Conservation (phyloP, 2,888 invertebrate genomes). For the Cheilosia pagana region DNA sequence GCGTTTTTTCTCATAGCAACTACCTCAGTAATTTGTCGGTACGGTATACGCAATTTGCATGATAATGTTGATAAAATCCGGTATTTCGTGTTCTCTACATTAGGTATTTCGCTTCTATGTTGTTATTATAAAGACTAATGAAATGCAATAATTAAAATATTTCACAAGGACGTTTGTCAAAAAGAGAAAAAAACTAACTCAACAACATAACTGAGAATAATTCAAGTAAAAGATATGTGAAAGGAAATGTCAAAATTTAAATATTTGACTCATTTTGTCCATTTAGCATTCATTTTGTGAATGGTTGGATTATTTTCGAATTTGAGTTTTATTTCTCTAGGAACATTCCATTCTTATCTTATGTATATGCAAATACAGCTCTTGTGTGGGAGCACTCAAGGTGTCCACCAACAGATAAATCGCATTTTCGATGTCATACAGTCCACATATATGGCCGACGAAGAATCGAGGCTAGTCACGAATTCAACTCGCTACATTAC, state of each 20-base stretch:
- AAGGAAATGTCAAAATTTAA: conserved; percentile 36
- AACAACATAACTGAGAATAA: not conserved
- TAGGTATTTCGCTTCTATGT: not conserved
- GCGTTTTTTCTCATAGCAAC: too few relatives aligned
- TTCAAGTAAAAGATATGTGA: conserved; percentile 5
- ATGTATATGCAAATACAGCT: conserved; percentile 8
- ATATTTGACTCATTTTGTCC: conserved; percentile 13
- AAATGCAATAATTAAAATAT: not conserved
- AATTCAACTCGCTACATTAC: conserved; percentile 34
- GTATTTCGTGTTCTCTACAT: too few relatives aligned
- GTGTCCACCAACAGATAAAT: conserved; percentile 36
- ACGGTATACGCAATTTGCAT: too few relatives aligned
- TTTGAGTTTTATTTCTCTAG: not conserved
- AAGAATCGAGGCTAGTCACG: conserved; percentile 58
- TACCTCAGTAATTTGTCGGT: too few relatives aligned
- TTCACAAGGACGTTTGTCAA: conserved; percentile 3
- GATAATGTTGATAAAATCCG: too few relatives aligned
- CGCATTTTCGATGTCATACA: conserved; percentile 34
- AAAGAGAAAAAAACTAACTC: conserved; percentile 1
- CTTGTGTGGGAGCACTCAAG: conserved; percentile 18
- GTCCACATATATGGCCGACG: conserved; percentile 8
- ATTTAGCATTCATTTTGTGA: conserved; percentile 2
- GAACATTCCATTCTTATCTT: conserved; percentile 19
- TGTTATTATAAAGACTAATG: not conserved
- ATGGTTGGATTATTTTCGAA: conserved; percentile 7